These are phyloP conservation scores for Steinernema feltiae DNA, from an alignment of 1,140 invertebrate genomes.

Conservation along the genomic window DNA sequence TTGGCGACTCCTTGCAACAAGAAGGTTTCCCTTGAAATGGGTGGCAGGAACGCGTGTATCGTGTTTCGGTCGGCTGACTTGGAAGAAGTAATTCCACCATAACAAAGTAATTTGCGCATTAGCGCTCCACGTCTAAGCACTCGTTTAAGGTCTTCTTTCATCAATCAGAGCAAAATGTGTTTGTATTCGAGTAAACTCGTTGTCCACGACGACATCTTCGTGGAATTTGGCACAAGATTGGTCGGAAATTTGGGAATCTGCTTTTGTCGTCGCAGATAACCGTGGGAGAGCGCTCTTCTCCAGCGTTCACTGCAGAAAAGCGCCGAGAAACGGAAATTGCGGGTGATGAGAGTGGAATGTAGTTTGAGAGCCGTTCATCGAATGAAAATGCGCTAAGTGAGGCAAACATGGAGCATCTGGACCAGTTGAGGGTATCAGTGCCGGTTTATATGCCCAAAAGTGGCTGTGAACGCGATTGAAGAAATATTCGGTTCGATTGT, in stretches of 20 bases:
- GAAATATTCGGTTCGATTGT: constrained; percentile 67
- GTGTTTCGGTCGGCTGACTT: constrained; percentile 64
- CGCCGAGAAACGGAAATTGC: too few species aligned
- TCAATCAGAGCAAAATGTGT: constrained; percentile 66
- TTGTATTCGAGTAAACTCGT: constrained; percentile 65
- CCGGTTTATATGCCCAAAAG: constrained; percentile 63
- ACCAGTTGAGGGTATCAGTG: too few species aligned
- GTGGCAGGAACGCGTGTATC: constrained; percentile 65
- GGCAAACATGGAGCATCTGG: too few species aligned
- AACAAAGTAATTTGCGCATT: constrained; percentile 56
- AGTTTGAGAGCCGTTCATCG: constrained; percentile 46
- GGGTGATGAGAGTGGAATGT: too few species aligned
- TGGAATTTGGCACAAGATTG: constrained; percentile 62
- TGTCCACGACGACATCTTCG: constrained; percentile 62
- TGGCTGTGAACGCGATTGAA: constrained; percentile 62
- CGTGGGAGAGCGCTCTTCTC: constrained; percentile 64
- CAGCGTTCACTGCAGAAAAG: constrained; percentile 63
- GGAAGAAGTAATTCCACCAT: constrained; percentile 60
- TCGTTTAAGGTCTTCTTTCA: constrained; percentile 62
- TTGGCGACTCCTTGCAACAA: constrained; percentile 61
- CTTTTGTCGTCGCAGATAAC: constrained; percentile 49
- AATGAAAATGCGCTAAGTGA: constrained; percentile 38
- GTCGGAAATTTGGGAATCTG: constrained; percentile 55
- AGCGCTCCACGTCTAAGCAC: not conserved
- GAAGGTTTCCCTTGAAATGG: constrained; percentile 65